These are phyloP conservation scores for Shargacucullia verbasci DNA, from an alignment of 2,888 invertebrate genomes.

Conservation along the genomic window DNA sequence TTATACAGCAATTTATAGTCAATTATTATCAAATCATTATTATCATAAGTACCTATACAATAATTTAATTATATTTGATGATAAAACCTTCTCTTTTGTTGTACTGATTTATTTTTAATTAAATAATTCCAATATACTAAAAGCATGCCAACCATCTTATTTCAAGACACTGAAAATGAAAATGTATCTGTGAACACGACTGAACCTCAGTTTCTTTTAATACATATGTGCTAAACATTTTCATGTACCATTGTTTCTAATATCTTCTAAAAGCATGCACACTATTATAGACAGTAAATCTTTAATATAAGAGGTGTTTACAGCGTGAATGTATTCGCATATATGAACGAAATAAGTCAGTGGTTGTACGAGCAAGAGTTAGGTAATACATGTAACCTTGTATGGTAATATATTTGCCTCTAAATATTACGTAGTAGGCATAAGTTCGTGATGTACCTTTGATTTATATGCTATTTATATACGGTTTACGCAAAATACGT, in stretches of 20 bases:
- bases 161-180: constrained; percentile 15
- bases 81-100: too few relatives aligned
- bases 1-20: too few relatives aligned
- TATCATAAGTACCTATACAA: too few relatives aligned
- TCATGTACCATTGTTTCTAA: constrained; percentile 37
- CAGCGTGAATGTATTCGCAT: constrained; percentile 34
- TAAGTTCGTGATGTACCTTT: constrained; percentile 48
- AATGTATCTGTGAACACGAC: constrained; percentile 23
- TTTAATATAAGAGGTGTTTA: constrained; percentile 28
- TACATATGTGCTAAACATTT: constrained; percentile 56
- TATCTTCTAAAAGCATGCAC: constrained; percentile 26
- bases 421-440: constrained; percentile 56
- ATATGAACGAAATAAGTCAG: constrained; percentile 11
- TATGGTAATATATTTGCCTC: constrained; percentile 58
- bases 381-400: constrained; percentile 65
- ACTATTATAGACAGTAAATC: constrained; percentile 38
- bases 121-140: too few relatives aligned
- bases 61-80: too few relatives aligned
- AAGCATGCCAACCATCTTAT: background rate
- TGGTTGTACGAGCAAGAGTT: constrained; percentile 31
- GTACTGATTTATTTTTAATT: too few relatives aligned
- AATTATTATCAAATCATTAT: too few relatives aligned
- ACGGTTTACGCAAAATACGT: constrained; percentile 11
- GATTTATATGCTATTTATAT: constrained; percentile 14
- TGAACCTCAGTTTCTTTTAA: constrained; percentile 40